phyloP scores from a whole-genome alignment of 1,140 invertebrate genomes.

The Elysia chlorotica region DNA sequence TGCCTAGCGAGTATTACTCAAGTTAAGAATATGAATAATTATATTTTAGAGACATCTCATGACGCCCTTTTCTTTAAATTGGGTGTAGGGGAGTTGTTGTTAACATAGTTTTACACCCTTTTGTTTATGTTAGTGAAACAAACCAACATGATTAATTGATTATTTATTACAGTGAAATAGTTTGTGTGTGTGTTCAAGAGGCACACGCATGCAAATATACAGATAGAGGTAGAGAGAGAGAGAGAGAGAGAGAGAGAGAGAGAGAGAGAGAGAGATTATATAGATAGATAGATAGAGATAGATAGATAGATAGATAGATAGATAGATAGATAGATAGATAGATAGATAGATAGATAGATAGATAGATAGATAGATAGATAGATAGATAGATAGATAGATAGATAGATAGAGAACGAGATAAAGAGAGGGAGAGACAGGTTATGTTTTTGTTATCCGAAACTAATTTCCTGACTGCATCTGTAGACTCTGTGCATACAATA shows the following conservation, averaged over 20 bases:
- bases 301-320: conserved; percentile 2
- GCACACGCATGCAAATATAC: background rate
- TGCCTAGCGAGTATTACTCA: no score
- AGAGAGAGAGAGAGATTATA: conserved; percentile 19
- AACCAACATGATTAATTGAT: no score
- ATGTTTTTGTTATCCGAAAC: background rate
- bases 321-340: background rate
- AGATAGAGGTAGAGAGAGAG: conserved; percentile 1
- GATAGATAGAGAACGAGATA: conserved; percentile 16
- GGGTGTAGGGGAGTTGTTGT: no score
- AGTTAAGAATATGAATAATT: no score
- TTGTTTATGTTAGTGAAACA: no score
- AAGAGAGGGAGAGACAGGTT: background rate
- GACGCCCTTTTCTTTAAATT: no score
- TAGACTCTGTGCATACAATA: no score
- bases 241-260: conserved; percentile 5
- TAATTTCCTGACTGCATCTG: background rate
- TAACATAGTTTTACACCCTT: no score
- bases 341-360: background rate
- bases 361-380: background rate
- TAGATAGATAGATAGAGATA: background rate
- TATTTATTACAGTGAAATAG: no score
- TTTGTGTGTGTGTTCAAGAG: no score
- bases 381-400: conserved; percentile 19
- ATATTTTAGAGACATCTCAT: no score